phyloP scores from a whole-genome alignment of 2,888 invertebrate species.

The Chrysina gloriosa region DNA sequence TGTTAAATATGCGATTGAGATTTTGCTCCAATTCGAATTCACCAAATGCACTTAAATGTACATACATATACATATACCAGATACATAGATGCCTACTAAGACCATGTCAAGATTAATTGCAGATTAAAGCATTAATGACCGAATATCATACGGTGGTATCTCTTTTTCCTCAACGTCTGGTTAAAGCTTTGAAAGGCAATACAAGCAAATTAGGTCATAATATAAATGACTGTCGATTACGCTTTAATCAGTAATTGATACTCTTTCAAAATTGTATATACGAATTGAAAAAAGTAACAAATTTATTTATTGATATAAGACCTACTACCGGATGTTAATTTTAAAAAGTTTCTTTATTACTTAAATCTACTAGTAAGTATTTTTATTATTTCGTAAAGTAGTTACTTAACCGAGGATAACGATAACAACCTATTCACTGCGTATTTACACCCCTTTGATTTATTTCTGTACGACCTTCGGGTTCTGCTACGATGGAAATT shows the following conservation, averaged over 20 bases:
- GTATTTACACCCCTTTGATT: conserved; percentile 1
- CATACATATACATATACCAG: too few species aligned
- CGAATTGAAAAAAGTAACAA: too few species aligned
- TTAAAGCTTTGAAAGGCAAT: conserved; percentile 6
- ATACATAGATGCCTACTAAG: conserved; percentile 3
- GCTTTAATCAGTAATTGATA: neutral
- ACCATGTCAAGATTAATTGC: conserved; percentile 20
- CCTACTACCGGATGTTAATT: neutral
- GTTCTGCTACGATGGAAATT: conserved; percentile 1
- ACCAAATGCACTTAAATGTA: conserved; percentile 2
- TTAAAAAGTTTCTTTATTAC: neutral
- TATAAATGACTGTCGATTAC: neutral
- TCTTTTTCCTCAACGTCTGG: neutral
- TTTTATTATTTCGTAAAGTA: neutral
- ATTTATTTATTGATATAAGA: neutral
- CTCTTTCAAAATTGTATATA: neutral
- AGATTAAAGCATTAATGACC: conserved; percentile 28
- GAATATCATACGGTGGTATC: conserved; percentile 6
- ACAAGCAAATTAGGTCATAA: neutral
- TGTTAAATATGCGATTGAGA: conserved; percentile 26
- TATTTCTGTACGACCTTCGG: neutral
- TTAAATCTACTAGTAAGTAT: neutral
- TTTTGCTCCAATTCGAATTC: conserved; percentile 32
- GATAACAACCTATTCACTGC: neutral
- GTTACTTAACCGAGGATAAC: neutral